Evolutionary conservation across 2,113 vertebrate genomes (phyloP).

Genomic region (Stictonetta naevosa): DNA sequence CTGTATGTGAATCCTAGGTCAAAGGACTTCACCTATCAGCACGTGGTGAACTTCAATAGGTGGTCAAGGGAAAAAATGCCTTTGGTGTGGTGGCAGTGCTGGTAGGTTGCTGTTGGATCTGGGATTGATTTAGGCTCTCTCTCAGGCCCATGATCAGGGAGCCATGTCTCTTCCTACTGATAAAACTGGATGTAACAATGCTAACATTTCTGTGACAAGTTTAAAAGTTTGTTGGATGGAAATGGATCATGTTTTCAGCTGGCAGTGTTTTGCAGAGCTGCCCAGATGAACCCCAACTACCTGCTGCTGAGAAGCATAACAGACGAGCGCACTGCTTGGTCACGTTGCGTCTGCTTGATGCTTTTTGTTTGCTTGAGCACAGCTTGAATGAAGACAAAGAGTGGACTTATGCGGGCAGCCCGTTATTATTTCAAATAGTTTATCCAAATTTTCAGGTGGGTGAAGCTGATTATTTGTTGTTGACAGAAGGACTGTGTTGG

Average conservation of each 20-base stretch:
- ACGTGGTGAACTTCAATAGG: neutral
- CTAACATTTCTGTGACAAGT: neutral
- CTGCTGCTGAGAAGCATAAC: neutral
- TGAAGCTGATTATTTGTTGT: slow-evolving; percentile 76
- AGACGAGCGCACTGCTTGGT: neutral
- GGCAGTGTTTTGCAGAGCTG: neutral
- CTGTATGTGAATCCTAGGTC: neutral
- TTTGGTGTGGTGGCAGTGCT: neutral
- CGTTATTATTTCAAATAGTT: slow-evolving; percentile 20
- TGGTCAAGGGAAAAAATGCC: neutral
- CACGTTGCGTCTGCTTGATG: neutral
- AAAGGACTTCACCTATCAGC: neutral
- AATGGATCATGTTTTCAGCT: neutral
- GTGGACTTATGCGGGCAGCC: neutral
- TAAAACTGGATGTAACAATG: neutral
- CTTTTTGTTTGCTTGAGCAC: neutral
- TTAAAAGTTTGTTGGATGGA: neutral
- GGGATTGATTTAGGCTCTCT: neutral
- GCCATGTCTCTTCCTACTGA: neutral
- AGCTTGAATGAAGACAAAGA: slow-evolving; percentile 52
- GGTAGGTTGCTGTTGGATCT: neutral
- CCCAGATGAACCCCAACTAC: neutral
- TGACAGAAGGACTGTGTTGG: slow-evolving; percentile 62
- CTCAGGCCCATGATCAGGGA: rapidly evolving
- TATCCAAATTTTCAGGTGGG: slow-evolving; percentile 61